Evolutionary conservation across 2,797 vertebrate genomes (phyloP).

Genomic region (Trachurus trachurus): DNA sequence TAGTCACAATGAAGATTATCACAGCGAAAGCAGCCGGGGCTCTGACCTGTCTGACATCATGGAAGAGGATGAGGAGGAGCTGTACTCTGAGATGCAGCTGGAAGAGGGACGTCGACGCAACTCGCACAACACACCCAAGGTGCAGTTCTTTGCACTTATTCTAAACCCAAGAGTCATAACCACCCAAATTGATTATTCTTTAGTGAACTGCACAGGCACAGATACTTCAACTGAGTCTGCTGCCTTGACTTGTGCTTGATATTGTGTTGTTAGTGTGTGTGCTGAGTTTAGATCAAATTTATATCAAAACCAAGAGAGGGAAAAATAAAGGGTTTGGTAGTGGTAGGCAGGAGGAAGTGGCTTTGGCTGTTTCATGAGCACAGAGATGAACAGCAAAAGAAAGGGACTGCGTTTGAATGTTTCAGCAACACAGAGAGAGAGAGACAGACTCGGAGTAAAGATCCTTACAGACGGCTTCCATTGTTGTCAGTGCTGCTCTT

Average conservation of each 20-base stretch:
- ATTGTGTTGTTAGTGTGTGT: conserved; percentile 64
- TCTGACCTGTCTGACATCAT: conserved; percentile 98
- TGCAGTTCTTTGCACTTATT: conserved; percentile 84
- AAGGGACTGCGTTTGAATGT: neutral
- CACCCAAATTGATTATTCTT: conserved; percentile 57
- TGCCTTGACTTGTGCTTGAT: conserved; percentile 68
- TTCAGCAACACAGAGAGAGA: neutral
- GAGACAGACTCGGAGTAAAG: conserved; percentile 1
- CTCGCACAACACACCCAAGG: conserved; percentile 94
- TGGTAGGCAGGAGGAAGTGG: neutral
- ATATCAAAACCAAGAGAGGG: neutral
- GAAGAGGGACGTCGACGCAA: conserved; percentile 93
- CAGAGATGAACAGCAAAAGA: neutral
- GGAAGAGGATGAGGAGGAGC: conserved; percentile 99
- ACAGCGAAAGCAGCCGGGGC: conserved; percentile 97
- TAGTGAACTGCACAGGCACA: conserved; percentile 76
- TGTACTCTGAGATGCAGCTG: conserved; percentile 97
- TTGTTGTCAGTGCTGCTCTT: neutral
- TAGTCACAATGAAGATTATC: conserved; percentile 95
- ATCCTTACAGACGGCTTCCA: conserved; percentile 14
- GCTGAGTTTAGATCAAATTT: conserved; percentile 59
- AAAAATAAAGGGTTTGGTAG: neutral
- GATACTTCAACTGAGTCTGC: conserved; percentile 78
- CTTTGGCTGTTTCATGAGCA: conserved; percentile 9
- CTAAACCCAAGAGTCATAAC: conserved; percentile 63